Evolutionary conservation across 1,140 invertebrate species (phyloP), one percentile per base, ranked within the genome.

Genomic region (Archivesica marissinica): DNA sequence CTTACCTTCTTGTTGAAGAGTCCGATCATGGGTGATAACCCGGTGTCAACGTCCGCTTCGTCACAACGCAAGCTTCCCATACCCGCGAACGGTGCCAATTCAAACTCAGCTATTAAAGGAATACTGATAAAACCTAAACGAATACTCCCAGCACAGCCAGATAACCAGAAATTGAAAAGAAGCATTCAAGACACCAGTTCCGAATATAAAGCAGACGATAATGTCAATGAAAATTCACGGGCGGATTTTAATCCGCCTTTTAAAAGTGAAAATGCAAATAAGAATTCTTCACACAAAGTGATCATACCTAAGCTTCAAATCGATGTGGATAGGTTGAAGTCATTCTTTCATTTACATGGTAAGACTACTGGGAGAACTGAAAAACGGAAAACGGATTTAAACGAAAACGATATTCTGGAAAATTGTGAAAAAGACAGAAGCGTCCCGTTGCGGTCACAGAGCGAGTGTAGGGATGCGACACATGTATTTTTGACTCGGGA

Each of bases 91-190:
- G 39, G 33, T 75, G 70, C 68, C 80, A 83, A 83, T 64, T 35
- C 68, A 59, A 83, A 83, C 52, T 47, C 68, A 17, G 17, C 52
- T 41, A 54, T 85, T 41, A 85, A 85, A 77, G 82, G 74, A 66
- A 68, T 85, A 28, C 50, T 85, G 61, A 85, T 70, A 25, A 77
- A 77, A 33, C 74, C 74, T 15, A 85, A 85, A 70, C 35, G 82
- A 41, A 68, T 85, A 23, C 74, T 85, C 17, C 82, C 82, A 25
- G 70, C 82, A 13, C 72, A 85, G 33, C 82, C 82, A 15, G 82
- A 85, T 77, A 68, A 50, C 64, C 64, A 25, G 28, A 74, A 75
- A 75, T 35, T 59, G 17, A 75, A 61, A 54, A 75, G 70, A 75
- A 61, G 44, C 41, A 9, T 38, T 54, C 44, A 50, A 30, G 72